A percentile compares a stretch with the other conserved stretches of the same genome.
phyloP scores from a whole-genome alignment of 1,140 invertebrate species.

The Ceratina australensis region DNA sequence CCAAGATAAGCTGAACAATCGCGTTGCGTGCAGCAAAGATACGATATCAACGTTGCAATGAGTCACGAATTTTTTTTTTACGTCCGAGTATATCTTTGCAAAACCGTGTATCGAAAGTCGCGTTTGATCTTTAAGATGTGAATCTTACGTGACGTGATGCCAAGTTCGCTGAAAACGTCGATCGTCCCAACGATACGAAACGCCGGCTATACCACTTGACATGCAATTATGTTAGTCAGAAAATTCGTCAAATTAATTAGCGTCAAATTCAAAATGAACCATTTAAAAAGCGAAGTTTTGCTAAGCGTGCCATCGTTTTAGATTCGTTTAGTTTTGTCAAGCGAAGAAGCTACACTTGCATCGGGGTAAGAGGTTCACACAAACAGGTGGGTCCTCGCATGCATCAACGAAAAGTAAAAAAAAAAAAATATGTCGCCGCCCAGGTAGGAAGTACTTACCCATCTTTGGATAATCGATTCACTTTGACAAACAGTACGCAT shows the following conservation, averaged over 20 bases:
- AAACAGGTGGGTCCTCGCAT: slow-evolving; percentile 1
- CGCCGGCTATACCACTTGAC: slow-evolving; percentile 32
- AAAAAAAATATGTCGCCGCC: no score
- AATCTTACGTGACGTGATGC: slow-evolving; percentile 43
- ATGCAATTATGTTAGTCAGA: slow-evolving; percentile 30
- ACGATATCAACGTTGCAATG: slow-evolving; percentile 58
- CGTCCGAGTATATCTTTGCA: not conserved
- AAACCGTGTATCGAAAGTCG: slow-evolving; percentile 6
- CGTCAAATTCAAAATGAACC: not conserved
- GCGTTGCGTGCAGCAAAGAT: slow-evolving; percentile 55
- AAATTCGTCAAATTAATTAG: slow-evolving; percentile 21
- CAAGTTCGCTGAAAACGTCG: slow-evolving; percentile 34
- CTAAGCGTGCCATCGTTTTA: not conserved
- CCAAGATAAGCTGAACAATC: slow-evolving; percentile 58
- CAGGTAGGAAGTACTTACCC: slow-evolving; percentile 66
- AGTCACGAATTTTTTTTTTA: slow-evolving; percentile 50
- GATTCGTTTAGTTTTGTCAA: not conserved
- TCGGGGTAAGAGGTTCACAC: not conserved
- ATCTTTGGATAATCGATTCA: slow-evolving; percentile 60
- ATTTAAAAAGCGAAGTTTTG: slow-evolving; percentile 2
- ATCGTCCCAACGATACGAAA: slow-evolving; percentile 33
- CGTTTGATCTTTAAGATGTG: slow-evolving; percentile 16
- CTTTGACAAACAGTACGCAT: slow-evolving; percentile 64
- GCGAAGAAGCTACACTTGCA: not conserved
- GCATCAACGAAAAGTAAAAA: not conserved